A percentile compares a stretch with the other conserved stretches of the same genome.
phyloP scores from a whole-genome alignment of 2,888 invertebrate species.

The Acanthococcus lagerstroemiae region DNA sequence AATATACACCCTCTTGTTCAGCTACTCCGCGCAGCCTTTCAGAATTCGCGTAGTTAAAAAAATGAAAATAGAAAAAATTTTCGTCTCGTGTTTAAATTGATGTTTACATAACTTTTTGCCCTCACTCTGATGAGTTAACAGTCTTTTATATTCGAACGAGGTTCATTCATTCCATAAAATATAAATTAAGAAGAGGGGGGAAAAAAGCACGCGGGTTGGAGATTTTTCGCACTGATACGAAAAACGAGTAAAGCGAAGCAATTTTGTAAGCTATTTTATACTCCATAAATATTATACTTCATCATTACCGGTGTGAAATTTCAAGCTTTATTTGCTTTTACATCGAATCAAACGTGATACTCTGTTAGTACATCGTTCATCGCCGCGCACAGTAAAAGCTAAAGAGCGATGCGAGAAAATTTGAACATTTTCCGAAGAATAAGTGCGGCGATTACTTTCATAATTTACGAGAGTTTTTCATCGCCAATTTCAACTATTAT shows the following conservation, averaged over 20 bases:
- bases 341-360: too few relatives aligned
- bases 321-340: too few relatives aligned
- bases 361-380: too few relatives aligned
- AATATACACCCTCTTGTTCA: constrained; percentile 4
- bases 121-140: constrained; percentile 8
- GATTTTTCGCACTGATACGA: neutral
- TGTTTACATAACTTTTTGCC: constrained; percentile 1
- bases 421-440: too few relatives aligned
- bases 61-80: neutral
- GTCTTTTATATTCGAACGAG: neutral
- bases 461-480: too few relatives aligned
- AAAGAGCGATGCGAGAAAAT: too few relatives aligned
- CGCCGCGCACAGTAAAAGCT: too few relatives aligned
- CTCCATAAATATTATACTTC: too few relatives aligned
- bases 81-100: constrained; percentile 5
- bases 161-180: neutral
- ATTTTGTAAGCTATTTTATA: neutral
- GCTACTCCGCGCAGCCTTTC: neutral
- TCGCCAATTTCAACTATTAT: too few relatives aligned
- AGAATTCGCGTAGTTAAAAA: neutral
- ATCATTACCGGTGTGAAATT: too few relatives aligned
- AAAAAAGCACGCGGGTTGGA: neutral
- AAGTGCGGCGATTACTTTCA: too few relatives aligned
- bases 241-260: neutral
- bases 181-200: neutral